Evolutionary conservation across 2,113 vertebrate species (phyloP), one percentile per base, ranked within the genome.

Genomic region (Otocyon megalotis): DNA sequence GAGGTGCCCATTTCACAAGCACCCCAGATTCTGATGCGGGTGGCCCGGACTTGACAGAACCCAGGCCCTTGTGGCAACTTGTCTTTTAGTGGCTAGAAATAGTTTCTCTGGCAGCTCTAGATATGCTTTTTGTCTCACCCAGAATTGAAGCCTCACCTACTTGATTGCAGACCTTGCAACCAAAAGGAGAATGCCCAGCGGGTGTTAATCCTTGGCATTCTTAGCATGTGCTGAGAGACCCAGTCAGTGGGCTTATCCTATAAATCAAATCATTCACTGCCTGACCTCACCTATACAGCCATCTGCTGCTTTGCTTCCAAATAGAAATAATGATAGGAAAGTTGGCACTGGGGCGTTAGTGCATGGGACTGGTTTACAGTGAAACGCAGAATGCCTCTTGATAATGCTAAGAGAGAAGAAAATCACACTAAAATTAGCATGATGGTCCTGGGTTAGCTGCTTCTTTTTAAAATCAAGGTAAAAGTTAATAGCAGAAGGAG

Each of bases 391-490:
- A 50, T 69, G 93, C 65, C 53, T 97, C 13, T 48, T 53, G 56
- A 72, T 48, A 53, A 72, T 92, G 81, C 26, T 76, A 58, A 85
- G 71, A 74, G 60, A 43, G 58, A 87, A 90, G 32, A 53, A 35
- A 84, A 80, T 87, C 54, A 50, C 84, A 30, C 89, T 91, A 77
- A 95, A 88, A 65, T 88, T 88, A 96, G 60, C 77, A 67, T 71
- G 72, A 2, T 91, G 50, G 30, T 28, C 35, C 10, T 79, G 48
- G 1, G 9, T 4, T 81, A 24, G 26, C 88, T 58, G 0, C 56
- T 56, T 92, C 86, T 95, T 88, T 89, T 84, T 60, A 87, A 97
- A 96, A 43, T 96, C 62, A 88, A 97, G 43, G 35, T 84, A 77
- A 93, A 96, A 80, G 60, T 80, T 90, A 82, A 85, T 30, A 58